Percentiles rank a stretch among this genome's conserved stretches.
Conservation (phyloP, 1,140 invertebrate genomes). For the Pissodes strobi region DNA sequence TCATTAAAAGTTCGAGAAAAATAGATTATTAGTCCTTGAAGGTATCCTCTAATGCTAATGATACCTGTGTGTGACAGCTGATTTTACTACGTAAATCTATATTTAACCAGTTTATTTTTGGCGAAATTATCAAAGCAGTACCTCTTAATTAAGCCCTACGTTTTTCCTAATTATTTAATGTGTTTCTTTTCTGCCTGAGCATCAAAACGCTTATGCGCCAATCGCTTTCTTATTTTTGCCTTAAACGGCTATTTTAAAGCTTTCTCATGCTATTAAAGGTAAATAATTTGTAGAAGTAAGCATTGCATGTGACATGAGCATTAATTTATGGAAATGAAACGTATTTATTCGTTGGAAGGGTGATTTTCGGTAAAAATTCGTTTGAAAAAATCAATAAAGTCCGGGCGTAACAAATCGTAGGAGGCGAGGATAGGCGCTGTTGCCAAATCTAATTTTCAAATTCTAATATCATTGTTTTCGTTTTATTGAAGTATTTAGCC, state of each 20-base stretch:
- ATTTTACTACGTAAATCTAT: slow-evolving; percentile 36
- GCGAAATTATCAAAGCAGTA: slow-evolving; percentile 31
- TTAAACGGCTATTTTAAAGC: slow-evolving; percentile 15
- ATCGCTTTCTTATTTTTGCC: slow-evolving; percentile 15
- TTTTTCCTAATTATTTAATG: slow-evolving; percentile 23
- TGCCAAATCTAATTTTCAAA: too few species aligned
- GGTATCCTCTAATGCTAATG: slow-evolving; percentile 11
- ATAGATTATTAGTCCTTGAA: slow-evolving; percentile 4
- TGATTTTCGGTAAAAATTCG: slow-evolving; percentile 18
- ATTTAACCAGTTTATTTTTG: slow-evolving; percentile 39
- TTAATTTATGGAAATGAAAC: slow-evolving; percentile 11
- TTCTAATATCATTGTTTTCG: too few species aligned
- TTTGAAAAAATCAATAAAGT: slow-evolving; percentile 50
- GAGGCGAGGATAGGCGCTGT: slow-evolving; percentile 30
- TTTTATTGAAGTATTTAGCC: too few species aligned
- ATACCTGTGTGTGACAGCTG: slow-evolving; percentile 28
- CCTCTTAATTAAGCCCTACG: slow-evolving; percentile 15
- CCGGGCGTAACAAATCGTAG: slow-evolving; percentile 46
- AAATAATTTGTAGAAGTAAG: neutral
- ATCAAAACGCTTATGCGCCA: slow-evolving; percentile 12
- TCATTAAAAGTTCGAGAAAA: slow-evolving; percentile 3
- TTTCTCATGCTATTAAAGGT: slow-evolving; percentile 9
- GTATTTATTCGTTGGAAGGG: neutral
- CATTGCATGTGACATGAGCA: slow-evolving; percentile 14
- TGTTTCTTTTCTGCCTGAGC: neutral